Evolutionary conservation across 2,888 invertebrate species (phyloP), one percentile per base, ranked within the genome.

Genomic region (Conomelus anceps): DNA sequence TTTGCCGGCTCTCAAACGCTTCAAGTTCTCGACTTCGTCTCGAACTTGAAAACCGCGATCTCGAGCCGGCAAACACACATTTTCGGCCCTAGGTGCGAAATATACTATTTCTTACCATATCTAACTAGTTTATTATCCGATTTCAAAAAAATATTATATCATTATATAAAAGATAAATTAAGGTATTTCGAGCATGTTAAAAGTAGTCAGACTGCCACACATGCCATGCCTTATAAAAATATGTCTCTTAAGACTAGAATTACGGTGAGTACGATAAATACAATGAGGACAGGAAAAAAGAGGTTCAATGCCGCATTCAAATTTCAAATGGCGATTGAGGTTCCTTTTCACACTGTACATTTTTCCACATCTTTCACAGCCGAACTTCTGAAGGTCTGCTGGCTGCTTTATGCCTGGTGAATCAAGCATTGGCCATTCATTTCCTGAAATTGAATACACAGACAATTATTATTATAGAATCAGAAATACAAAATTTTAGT

Each of bases 271-370:
- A 34, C 34, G 34, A 17, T 34, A 34, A 4, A 26, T 86, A 88
- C 90, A 90, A 86, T 63, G 88, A 3, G 92, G 92, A 89, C 93
- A 92, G 88, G 91, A 91, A 90, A 92, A 92, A 24, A 91, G 91
- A 24, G 92, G 92, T 24, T 92, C 91, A 89, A 91, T 90, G 84
- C 92, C 92, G 90, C 92, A 92, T 89, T 92, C 92, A 84, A 90
- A 91, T 23, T 90, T 90, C 34, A 90, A 23, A 87, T 92, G 92
- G 22, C 90, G 88, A 22, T 89, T 90, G 0, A 92, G 89, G 23
- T 90, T 91, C 22, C 89, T 87, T 85, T 90, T 91, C 85, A 90
- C 88, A 26, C 89, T 63, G 84, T 91, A 91, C 7, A 84, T 26
- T 89, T 91, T 90, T n/a, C 89, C 89, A 88, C 91, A 91, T 17